Evolutionary conservation across 2,888 invertebrate genomes (phyloP), one percentile per base, ranked within the genome.

Genomic region (Dione vanillae): DNA sequence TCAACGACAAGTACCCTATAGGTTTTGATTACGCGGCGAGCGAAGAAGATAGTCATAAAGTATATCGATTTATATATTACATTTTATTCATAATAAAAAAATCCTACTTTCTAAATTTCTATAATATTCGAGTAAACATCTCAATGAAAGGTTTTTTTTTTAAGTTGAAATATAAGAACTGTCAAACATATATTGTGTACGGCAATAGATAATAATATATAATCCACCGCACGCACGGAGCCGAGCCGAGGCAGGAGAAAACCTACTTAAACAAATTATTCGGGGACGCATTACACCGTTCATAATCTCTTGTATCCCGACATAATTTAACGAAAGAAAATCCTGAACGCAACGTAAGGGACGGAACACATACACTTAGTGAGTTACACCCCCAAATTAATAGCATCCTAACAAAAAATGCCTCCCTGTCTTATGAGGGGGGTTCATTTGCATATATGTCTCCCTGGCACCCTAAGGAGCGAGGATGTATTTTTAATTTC

Each of bases 401-500:
- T 93, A 92, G 92, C 92, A 91, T 91, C 90, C 92, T 84, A 91
- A 92, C 92, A 92, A 93, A 93, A 92, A 93, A 91, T 84, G 81
- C 82, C 90, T 86, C 89, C 92, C 92, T 88, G 84, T 91, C 91
- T 91, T 91, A 87, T 86, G 86, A 87, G 85, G 86, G 87, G 81
- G 82, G 88, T 89, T 92, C 92, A 92, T 92, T 92, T 93, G 92
- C 92, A 92, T 92, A 92, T 91, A 92, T 93, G 92, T 92, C 92
- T 85, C 92, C 92, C 91, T 80, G 83, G 91, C 91, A 90, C 91
- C 91, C 91, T 80, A 91, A 92, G 91, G 90, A 90, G 88, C 83
- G 85, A 78, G 92, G 93, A 93, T 93, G 93, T 93, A 93, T 93
- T 93, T 93, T 93, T 93, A 93, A 93, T 93, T 93, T 93, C 92